Evolutionary conservation across 2,113 vertebrate species (phyloP), one percentile per base, ranked within the genome.

Genomic region (Coptodon bakossiorum): DNA sequence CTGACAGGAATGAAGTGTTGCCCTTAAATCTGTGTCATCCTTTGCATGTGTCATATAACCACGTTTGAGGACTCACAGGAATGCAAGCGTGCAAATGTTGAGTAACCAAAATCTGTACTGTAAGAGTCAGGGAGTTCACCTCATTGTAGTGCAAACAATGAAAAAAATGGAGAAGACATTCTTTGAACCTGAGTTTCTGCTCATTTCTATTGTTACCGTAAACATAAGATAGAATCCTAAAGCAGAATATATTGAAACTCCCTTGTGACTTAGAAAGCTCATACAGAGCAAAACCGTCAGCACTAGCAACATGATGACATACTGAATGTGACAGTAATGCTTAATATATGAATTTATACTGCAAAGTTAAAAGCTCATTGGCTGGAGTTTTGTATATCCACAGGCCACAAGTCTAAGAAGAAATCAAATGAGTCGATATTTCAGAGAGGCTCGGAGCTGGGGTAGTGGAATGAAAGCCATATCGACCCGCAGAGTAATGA

Each of bases 401-500:
- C 16, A 7, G 22, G 48, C 80, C 54, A 45, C 56, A 45, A 56
- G 34, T 85, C 53, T 73, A 59, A 85, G 84, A 86, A 80, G 88
- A 82, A 76, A 76, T 91, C 76, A 68, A 63, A 66, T 31, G 22
- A 84, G 87, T 92, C 88, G 17, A 93, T 93, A 45, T 2, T 31
- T 73, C 29, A 83, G 80, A 91, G 57, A 82, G 79, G 61, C 22
- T 66, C 10, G 6, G 85, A 88, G 85, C 66, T 71, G 24, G 59
- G 90, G 81, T 31, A 36, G 54, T 76, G 90, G 87, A 91, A 81
- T 90, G 81, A 92, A 86, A 91, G 83, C 73, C 10, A 7, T 87
- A 93, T 93, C 85, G 91, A 94, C 91, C 91, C 4, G 2, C 80
- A 24, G 81, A 87, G 83, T 83, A 82, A 73, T 82, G 86, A 92